Base-by-base conservation (phyloP, 2,888 invertebrate genomes). In the Diplazon laetatorius region DNA sequence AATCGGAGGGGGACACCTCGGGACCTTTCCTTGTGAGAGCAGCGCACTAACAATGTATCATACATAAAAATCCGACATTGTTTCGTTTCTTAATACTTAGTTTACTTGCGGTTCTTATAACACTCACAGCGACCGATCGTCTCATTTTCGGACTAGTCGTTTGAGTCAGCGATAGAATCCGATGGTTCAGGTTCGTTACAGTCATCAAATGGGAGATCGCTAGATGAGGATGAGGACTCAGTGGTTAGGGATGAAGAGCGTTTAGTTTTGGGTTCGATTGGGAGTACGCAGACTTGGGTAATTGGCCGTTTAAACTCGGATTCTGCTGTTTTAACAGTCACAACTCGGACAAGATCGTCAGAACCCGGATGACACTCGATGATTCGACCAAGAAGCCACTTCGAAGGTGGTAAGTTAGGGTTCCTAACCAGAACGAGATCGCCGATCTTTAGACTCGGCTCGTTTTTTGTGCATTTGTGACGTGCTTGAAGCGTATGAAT, bases 281-380 rank as follows among this genome's bases (percentile, higher is more conserved):
- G 57, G 16, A 57, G 57, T 2, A 57, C 37, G 37, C 57, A 57
- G 37, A 57, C 8, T 12, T 63, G 14, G 1, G 30, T 35, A 4
- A 63, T 63, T 14, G 63, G 63, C 6, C 63, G 63, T 35, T 63
- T 63, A 5, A 63, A 14, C 12, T 46, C 30, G n/a, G 62, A 62
- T 8, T 55, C n/a, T 12, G 55, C 55, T 2, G 55, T 55, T 30
- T 14, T n/a, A n/a, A 37, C 10, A 18, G 18, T 63, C 3, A 63
- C 46, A 1, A 46, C 62, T 14, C 62, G 62, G 14, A 8, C 16
- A 14, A 30, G 35, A 25, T 16, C 46, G 62, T 63, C 30, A 18
- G 62, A 30, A 10, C 62, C 62, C 30, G 57, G 62, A 63, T 63
- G 62, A 63, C 62, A 46, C 44, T 44, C 46, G 16, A 35, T 63